Percentiles rank a stretch among this genome's conserved stretches.
Conservation (phyloP, 2,888 invertebrate genomes). For the Drosophila eohydei region DNA sequence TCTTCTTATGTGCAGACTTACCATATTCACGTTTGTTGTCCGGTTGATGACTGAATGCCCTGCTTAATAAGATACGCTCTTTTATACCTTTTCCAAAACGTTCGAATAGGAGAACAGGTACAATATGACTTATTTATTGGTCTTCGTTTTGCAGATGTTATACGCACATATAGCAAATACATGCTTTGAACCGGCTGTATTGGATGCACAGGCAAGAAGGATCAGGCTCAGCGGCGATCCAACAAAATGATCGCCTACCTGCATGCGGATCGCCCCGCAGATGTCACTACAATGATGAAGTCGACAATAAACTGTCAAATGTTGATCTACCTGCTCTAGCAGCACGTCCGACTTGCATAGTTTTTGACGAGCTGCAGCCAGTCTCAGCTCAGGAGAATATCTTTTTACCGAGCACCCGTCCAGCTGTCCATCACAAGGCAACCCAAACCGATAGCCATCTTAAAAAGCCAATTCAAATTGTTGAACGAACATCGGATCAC, state of each 20-base stretch:
- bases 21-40: constrained; percentile 51
- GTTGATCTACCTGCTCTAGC: constrained; percentile 3
- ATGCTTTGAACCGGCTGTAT: constrained; percentile 3
- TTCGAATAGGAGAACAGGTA: constrained; percentile 36
- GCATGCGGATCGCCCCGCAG: constrained; percentile 29
- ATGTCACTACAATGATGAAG: constrained; percentile 19
- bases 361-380: constrained; percentile 26
- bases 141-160: constrained; percentile 52
- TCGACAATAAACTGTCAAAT: neutral
- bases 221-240: neutral
- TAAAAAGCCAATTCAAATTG: neutral
- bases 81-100: constrained; percentile 43
- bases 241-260: constrained; percentile 37
- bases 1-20: constrained; percentile 25
- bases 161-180: neutral
- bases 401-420: neutral
- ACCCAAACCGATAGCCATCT: constrained; percentile 24
- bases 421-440: constrained; percentile 9
- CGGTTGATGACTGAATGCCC: constrained; percentile 49
- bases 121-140: constrained; percentile 17
- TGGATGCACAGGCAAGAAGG: neutral
- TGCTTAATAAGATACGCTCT: constrained; percentile 20
- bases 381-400: constrained; percentile 12
- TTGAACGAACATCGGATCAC: neutral
- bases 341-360: constrained; percentile 10